phyloP scores from a whole-genome alignment of 2,113 vertebrate genomes.

The Lepisosteus osseus region DNA sequence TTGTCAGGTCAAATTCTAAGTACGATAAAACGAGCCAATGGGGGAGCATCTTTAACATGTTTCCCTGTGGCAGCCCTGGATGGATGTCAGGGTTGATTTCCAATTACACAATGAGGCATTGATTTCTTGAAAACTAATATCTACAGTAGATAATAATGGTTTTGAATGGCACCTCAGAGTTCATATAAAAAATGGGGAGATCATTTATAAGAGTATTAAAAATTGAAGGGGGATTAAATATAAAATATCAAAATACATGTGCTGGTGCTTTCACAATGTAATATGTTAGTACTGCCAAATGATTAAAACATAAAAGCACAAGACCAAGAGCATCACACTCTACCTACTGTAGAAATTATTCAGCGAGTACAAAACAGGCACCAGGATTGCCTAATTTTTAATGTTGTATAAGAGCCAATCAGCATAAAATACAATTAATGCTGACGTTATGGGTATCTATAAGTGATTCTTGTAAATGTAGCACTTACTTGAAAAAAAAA shows the following conservation, averaged over 20 bases:
- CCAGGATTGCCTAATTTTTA: neutral
- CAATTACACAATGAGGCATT: neutral
- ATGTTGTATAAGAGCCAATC: neutral
- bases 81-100: neutral
- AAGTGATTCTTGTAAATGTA: no score
- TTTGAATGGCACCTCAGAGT: neutral
- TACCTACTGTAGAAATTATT: neutral
- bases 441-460: no score
- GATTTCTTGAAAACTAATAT: neutral
- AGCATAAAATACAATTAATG: neutral
- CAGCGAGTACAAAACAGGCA: neutral
- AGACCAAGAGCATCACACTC: neutral
- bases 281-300: constrained; percentile 18
- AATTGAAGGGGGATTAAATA: neutral
- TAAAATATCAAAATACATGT: neutral
- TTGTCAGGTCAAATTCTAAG: no score
- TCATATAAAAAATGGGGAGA: neutral
- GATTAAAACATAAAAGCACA: constrained; percentile 17
- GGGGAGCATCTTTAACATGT: no score
- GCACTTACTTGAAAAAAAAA: no score
- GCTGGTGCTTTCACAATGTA: neutral
- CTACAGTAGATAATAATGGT: neutral
- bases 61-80: neutral
- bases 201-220: neutral
- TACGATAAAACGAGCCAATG: no score